Base-by-base conservation (phyloP, 2,888 invertebrate genomes). In the Petrolisthes cinctipes region DNA sequence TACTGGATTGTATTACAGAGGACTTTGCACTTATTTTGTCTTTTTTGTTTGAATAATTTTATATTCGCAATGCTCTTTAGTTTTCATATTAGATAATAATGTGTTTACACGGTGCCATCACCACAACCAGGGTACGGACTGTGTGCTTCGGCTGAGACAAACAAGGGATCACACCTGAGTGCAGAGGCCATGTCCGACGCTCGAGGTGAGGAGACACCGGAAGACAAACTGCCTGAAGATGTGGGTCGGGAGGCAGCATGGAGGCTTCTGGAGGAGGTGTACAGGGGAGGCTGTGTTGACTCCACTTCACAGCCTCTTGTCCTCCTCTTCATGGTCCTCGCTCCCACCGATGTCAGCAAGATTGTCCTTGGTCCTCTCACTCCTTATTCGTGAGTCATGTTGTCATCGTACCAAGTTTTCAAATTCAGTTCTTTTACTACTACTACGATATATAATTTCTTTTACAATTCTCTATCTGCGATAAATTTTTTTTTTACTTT, bases 311-410 rank as follows among this genome's bases (percentile, higher is more conserved):
- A 99, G 93, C 95, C 96, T 93, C 93, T 98, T 86, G 95, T 96
- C 0, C 95, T 96, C 14, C 94, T 98, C n/a, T 97, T 96, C 93
- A 99, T 99, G 98, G 96, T 97, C 0, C 94, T 99, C 5, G 97
- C 98, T 0, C 97, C 96, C 92, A 97, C 97, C 92, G 98, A 99
- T 93, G 97, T 99, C 56, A 98, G 98, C 57, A 98, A 97, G 93
- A 95, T 94, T 87, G 92, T 94, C 86, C 93, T 93, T 53, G 96
- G 96, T 17, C 94, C 95, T n/a, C 92, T 95, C 9, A 94, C 95
- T 68, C 94, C 94, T 61, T 94, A 95, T 92, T 94, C 94, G 95
- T 95, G 92, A 93, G 94, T 83, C 71, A 4, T 73, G n/a, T 37
- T 37, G 37, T n/a, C n/a, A 14, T n/a, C n/a, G 68, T n/a, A 68